Evolutionary conservation across 2,888 invertebrate genomes (phyloP).

Genomic region (Leucozona laternaria): DNA sequence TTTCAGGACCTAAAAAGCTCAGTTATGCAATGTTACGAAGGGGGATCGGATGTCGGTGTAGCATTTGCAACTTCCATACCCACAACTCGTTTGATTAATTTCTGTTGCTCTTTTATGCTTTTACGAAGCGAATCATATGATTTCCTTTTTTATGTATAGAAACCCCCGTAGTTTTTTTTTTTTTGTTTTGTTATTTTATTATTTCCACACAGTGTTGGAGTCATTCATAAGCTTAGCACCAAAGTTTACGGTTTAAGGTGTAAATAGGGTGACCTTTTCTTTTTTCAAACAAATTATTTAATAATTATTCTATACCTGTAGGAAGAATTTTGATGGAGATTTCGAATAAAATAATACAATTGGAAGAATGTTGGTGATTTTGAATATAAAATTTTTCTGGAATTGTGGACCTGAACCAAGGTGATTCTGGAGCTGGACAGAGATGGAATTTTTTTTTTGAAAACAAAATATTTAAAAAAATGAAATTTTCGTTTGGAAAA

Average conservation of each 20-base stretch:
- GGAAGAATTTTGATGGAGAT: too few species aligned
- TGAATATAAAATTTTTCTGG: too few species aligned
- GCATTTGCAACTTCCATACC: slow-evolving; percentile 38
- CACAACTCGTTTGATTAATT: slow-evolving; percentile 62
- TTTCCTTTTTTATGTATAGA: slow-evolving; percentile 8
- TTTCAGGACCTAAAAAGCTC: slow-evolving; percentile 20
- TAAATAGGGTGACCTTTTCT: neutral
- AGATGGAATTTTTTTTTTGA: too few species aligned
- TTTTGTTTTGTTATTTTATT: neutral
- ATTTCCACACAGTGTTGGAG: neutral
- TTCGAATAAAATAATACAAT: too few species aligned
- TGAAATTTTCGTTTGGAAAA: too few species aligned
- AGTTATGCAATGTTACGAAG: slow-evolving; percentile 4
- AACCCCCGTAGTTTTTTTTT: neutral
- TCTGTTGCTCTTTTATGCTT: slow-evolving; percentile 54
- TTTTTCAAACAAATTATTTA: too few species aligned
- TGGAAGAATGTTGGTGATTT: too few species aligned
- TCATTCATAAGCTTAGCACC: slow-evolving; percentile 3
- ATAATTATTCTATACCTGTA: too few species aligned
- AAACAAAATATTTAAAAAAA: too few species aligned
- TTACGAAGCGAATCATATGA: slow-evolving; percentile 48
- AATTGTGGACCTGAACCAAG: too few species aligned
- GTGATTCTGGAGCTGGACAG: too few species aligned
- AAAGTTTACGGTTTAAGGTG: slow-evolving; percentile 2
- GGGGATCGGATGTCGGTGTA: slow-evolving; percentile 2